phyloP scores from a whole-genome alignment of 2,888 invertebrate species.

The Acronicta aceris region DNA sequence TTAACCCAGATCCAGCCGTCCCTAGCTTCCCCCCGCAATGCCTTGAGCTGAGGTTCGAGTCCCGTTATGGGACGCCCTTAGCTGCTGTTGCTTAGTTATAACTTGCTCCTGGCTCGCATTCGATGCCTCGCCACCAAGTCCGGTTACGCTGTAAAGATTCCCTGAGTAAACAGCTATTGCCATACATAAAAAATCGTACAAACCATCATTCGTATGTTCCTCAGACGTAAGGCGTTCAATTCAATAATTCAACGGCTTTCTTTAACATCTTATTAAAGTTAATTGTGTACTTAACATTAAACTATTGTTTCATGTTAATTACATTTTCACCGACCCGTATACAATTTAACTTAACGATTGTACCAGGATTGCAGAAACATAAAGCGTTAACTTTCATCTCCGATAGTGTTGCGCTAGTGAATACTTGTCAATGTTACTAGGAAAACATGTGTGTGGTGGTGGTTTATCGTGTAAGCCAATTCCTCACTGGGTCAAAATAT shows the following conservation, averaged over 20 bases:
- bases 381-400: conserved; percentile 35
- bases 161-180: too few species aligned
- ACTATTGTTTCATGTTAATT: conserved; percentile 49
- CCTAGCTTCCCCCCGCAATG: too few species aligned
- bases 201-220: neutral
- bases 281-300: conserved; percentile 25
- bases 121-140: too few species aligned
- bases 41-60: too few species aligned
- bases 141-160: too few species aligned
- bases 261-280: conserved; percentile 43
- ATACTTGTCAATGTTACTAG: conserved; percentile 4
- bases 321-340: conserved; percentile 45
- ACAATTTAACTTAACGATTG: conserved; percentile 5
- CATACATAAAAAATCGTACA: too few species aligned
- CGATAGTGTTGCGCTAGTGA: conserved; percentile 7
- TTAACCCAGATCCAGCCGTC: too few species aligned
- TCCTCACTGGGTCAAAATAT: conserved; percentile 1
- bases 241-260: conserved; percentile 40
- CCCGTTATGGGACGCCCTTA: too few species aligned
- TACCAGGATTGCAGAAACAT: conserved; percentile 43
- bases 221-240: conserved; percentile 3
- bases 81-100: too few species aligned
- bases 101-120: too few species aligned
- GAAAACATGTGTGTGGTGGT: conserved; percentile 9
- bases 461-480: neutral